These are phyloP conservation scores for Andrena bucephala DNA, from an alignment of 2,888 invertebrate genomes.

Conservation along the genomic window DNA sequence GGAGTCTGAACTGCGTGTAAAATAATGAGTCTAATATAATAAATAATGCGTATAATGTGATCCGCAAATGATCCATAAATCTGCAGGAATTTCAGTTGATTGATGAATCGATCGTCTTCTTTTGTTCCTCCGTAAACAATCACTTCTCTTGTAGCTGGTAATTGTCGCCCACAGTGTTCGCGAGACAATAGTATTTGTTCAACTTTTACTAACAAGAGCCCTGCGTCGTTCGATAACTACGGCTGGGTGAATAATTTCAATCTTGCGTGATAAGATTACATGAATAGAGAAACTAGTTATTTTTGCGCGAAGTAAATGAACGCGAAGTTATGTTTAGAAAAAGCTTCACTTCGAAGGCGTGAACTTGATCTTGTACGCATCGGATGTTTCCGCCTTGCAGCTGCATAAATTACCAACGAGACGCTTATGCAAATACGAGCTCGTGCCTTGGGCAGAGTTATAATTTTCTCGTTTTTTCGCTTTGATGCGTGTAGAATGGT, in stretches of 20 bases:
- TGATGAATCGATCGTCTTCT: neutral
- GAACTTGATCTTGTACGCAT: slow-evolving; percentile 41
- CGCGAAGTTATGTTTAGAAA: neutral
- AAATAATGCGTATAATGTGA: too few species aligned
- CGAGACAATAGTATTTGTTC: slow-evolving; percentile 42
- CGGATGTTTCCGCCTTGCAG: slow-evolving; percentile 1
- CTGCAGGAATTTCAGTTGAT: neutral
- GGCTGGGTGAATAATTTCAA: neutral
- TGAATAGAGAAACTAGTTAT: neutral
- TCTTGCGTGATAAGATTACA: neutral
- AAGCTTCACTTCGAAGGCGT: too few species aligned
- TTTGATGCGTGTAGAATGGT: too few species aligned
- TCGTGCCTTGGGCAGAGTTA: neutral
- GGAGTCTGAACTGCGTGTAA: too few species aligned
- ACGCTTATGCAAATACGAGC: slow-evolving; percentile 13
- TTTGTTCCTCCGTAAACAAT: neutral
- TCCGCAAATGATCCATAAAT: neutral
- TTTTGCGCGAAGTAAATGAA: neutral
- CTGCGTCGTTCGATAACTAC: neutral
- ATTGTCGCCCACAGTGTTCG: slow-evolving; percentile 19
- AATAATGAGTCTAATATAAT: too few species aligned
- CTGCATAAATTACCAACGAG: neutral
- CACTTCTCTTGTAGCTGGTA: slow-evolving; percentile 1
- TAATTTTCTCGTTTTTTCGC: too few species aligned
- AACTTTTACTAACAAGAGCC: neutral